A percentile compares a stretch with the other conserved stretches of the same genome.
These are phyloP conservation scores for Dilophus febrilis DNA, from an alignment of 2,888 invertebrate genomes.

Conservation along the genomic window DNA sequence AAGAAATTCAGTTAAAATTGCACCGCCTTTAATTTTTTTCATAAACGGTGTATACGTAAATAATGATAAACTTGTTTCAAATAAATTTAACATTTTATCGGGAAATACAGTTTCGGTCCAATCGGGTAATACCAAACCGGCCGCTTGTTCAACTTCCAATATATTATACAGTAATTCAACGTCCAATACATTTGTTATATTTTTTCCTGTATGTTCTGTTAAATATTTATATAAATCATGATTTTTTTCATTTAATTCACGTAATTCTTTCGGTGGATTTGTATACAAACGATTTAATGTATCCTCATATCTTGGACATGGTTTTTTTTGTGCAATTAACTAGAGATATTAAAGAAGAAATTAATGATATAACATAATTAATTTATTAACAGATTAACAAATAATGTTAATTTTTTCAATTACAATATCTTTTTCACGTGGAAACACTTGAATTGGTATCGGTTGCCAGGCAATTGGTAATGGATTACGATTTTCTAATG, in stretches of 20 bases:
- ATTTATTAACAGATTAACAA: no score
- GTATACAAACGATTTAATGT: slow-evolving; percentile 34
- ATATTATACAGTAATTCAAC: slow-evolving; percentile 58
- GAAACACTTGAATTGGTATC: slow-evolving; percentile 65
- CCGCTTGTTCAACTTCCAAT: slow-evolving; percentile 45
- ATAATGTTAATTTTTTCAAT: slow-evolving; percentile 13
- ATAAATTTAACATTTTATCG: slow-evolving; percentile 43
- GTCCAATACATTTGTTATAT: slow-evolving; percentile 39
- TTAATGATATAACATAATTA: neutral
- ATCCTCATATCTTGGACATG: slow-evolving; percentile 36
- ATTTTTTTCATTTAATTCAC: slow-evolving; percentile 35
- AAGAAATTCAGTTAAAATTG: slow-evolving; percentile 50
- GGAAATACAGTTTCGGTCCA: slow-evolving; percentile 59
- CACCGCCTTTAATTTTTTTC: slow-evolving; percentile 55
- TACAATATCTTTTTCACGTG: slow-evolving; percentile 54
- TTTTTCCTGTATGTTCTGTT: slow-evolving; percentile 37
- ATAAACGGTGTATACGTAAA: slow-evolving; percentile 52
- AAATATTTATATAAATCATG: slow-evolving; percentile 45
- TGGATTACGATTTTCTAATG: slow-evolving; percentile 23
- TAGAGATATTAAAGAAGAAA: slow-evolving; percentile 12
- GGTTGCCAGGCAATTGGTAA: slow-evolving; percentile 62
- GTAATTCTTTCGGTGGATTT: slow-evolving; percentile 32
- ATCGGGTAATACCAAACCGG: slow-evolving; percentile 49
- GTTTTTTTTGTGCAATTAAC: slow-evolving; percentile 30
- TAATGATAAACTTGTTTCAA: slow-evolving; percentile 48